Conservation (phyloP, 2,888 invertebrate genomes). For the Octonoba sinensis region DNA sequence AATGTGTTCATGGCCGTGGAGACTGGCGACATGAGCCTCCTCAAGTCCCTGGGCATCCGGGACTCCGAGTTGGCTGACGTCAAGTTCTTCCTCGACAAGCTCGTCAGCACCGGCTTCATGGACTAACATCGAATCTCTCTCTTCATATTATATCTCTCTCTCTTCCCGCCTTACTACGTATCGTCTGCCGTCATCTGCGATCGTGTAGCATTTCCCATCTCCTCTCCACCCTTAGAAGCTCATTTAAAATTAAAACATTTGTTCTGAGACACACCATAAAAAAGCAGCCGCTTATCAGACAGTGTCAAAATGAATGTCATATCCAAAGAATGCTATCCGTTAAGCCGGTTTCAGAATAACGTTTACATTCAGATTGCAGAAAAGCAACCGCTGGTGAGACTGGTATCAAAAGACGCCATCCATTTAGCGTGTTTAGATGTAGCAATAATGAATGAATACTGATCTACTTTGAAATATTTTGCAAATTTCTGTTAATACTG, state of each 20-base stretch:
- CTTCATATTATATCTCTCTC: too few species aligned
- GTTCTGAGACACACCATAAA: background rate
- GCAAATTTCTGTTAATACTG: too few species aligned
- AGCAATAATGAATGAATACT: too few species aligned
- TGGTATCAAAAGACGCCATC: too few species aligned
- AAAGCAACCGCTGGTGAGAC: too few species aligned
- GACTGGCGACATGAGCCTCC: slow-evolving; percentile 92
- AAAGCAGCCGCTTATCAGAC: too few species aligned
- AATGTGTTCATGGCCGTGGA: slow-evolving; percentile 96
- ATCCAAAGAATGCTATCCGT: too few species aligned
- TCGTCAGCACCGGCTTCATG: slow-evolving; percentile 94
- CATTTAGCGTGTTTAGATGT: too few species aligned
- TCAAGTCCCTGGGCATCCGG: slow-evolving; percentile 93
- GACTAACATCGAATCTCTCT: slow-evolving; percentile 75
- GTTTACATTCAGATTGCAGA: too few species aligned
- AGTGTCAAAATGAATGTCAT: too few species aligned
- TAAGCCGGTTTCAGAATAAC: too few species aligned
- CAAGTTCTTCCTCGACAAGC: slow-evolving; percentile 94
- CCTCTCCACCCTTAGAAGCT: background rate
- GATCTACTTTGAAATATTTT: too few species aligned
- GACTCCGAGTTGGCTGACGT: slow-evolving; percentile 95
- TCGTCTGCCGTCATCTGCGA: slow-evolving; percentile 35
- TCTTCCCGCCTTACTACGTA: slow-evolving; percentile 38
- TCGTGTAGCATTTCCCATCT: slow-evolving; percentile 44
- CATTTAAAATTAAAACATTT: background rate